Evolutionary conservation across 2,113 vertebrate species (phyloP).

Genomic region (Pluvianellus socialis): DNA sequence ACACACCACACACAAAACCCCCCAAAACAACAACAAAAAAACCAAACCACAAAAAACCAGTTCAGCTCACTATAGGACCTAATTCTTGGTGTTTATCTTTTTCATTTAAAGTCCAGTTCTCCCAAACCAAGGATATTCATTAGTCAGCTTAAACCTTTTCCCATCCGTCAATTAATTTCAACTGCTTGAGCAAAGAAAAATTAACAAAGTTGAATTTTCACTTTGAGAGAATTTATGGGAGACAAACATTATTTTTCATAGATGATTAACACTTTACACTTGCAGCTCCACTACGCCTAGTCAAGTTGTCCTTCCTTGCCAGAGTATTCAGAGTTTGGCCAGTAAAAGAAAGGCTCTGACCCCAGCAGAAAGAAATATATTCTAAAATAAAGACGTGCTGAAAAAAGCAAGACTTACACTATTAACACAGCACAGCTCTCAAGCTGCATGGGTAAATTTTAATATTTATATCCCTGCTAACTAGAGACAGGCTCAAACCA

Average conservation of each 20-base stretch:
- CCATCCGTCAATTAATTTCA: neutral
- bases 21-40: too few species aligned
- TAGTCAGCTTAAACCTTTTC: neutral
- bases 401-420: neutral
- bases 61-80: neutral
- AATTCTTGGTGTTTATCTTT: neutral
- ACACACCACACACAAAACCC: too few species aligned
- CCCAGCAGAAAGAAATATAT: neutral
- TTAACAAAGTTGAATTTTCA: neutral
- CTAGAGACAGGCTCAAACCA: slow-evolving; percentile 25
- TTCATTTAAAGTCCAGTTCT: neutral
- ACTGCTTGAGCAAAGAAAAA: neutral
- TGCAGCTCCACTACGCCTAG: neutral
- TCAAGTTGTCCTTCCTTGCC: neutral
- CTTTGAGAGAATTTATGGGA: neutral
- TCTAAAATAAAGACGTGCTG: neutral
- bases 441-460: neutral
- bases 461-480: slow-evolving; percentile 29
- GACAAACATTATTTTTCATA: neutral
- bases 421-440: neutral
- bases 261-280: neutral
- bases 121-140: neutral
- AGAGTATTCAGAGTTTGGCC: neutral
- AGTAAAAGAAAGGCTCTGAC: neutral
- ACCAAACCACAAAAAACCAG: too few species aligned